phyloP scores from a whole-genome alignment of 2,888 invertebrate species.

The Thymelicus lineola region DNA sequence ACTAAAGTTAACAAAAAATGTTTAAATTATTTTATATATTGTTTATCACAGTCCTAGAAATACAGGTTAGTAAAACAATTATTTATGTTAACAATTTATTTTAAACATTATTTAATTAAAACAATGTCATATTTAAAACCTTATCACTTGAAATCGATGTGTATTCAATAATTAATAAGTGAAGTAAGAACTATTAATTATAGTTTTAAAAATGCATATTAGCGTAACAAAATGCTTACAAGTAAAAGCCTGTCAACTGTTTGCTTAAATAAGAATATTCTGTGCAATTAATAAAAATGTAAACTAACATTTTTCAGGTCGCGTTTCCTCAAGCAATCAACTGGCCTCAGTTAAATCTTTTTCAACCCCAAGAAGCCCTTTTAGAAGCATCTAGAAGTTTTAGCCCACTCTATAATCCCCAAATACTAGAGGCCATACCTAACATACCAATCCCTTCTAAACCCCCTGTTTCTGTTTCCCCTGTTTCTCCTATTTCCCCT shows the following conservation, averaged over 20 bases:
- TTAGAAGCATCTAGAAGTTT: slow-evolving; percentile 49
- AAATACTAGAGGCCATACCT: slow-evolving; percentile 25
- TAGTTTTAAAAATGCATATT: too few species aligned
- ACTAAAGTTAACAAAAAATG: slow-evolving; percentile 8
- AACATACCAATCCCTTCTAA: slow-evolving; percentile 38
- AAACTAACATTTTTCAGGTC: slow-evolving; percentile 53
- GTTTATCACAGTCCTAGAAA: slow-evolving; percentile 24
- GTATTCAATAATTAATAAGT: too few species aligned
- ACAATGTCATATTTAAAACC: too few species aligned
- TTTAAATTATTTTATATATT: slow-evolving; percentile 15
- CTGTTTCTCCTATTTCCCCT: slow-evolving; percentile 6
- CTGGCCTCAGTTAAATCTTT: slow-evolving; percentile 47
- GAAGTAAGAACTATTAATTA: too few species aligned
- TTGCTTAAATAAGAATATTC: too few species aligned
- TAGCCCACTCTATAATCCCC: slow-evolving; percentile 20
- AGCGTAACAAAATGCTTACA: too few species aligned
- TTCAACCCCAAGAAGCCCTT: slow-evolving; percentile 45
- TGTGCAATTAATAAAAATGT: background rate
- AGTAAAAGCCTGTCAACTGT: too few species aligned
- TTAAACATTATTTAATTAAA: too few species aligned
- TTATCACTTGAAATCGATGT: too few species aligned
- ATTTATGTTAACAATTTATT: too few species aligned
- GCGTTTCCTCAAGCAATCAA: slow-evolving; percentile 51
- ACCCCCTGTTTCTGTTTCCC: slow-evolving; percentile 34
- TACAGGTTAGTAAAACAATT: slow-evolving; percentile 23